phyloP scores from a whole-genome alignment of 1,140 invertebrate genomes.

The Neodiprion virginianus region DNA sequence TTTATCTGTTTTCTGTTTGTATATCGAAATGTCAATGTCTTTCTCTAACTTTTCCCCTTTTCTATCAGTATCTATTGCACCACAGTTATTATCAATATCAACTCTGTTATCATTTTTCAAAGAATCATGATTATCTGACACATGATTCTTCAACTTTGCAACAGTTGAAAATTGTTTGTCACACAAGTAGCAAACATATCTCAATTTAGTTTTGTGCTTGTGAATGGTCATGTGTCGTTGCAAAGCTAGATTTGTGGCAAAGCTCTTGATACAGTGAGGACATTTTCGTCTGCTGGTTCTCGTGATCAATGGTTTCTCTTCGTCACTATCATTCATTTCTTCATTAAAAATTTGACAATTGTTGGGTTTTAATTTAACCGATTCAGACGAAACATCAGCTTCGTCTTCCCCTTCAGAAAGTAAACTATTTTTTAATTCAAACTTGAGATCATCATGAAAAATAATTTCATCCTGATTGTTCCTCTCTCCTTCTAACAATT shows the following conservation, averaged over 20 bases:
- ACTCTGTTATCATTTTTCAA: conserved; percentile 18
- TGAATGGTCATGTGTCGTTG: conserved; percentile 43
- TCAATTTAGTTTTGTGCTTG: conserved; percentile 39
- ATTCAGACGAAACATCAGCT: not conserved
- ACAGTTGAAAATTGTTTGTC: conserved; percentile 44
- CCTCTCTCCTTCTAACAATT: conserved; percentile 19
- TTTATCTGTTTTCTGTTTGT: conserved; percentile 25
- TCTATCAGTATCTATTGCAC: conserved; percentile 23
- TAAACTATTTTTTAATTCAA: not conserved
- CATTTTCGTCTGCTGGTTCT: conserved; percentile 45
- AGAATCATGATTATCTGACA: conserved; percentile 31
- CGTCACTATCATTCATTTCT: conserved; percentile 38
- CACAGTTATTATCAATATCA: not conserved
- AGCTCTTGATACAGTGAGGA: conserved; percentile 45
- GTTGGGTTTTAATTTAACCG: not conserved
- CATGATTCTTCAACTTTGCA: conserved; percentile 42
- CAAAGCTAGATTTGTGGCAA: conserved; percentile 36
- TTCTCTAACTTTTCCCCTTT: conserved; percentile 25
- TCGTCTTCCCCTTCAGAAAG: not conserved
- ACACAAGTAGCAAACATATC: conserved; percentile 50
- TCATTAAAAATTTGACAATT: not conserved
- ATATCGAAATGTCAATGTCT: not conserved
- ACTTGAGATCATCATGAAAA: conserved; percentile 4
- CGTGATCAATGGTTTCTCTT: conserved; percentile 45
- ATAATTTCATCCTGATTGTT: conserved; percentile 3